phyloP scores from a whole-genome alignment of 2,113 vertebrate species.

The Cygnus atratus region DNA sequence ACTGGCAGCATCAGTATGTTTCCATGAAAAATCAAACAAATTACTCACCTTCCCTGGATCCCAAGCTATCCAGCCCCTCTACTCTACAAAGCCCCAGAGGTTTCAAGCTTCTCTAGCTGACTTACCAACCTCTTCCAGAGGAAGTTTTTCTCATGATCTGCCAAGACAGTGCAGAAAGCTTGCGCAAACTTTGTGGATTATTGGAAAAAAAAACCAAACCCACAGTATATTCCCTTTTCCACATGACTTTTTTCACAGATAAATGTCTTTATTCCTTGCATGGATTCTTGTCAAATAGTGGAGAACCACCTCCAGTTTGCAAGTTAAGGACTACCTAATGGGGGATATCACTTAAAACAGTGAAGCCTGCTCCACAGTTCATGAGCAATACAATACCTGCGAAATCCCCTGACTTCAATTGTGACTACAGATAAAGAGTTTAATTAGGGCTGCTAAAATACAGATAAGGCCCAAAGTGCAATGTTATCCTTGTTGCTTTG shows the following conservation, averaged over 20 bases:
- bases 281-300: background rate
- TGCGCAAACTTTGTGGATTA: background rate
- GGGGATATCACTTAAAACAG: background rate
- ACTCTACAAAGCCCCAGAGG: background rate
- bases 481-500: background rate
- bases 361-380: background rate
- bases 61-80: background rate
- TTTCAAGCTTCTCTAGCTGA: conserved; percentile 13
- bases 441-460: conserved; percentile 40
- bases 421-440: background rate
- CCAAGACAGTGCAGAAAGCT: background rate
- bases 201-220: background rate
- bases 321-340: conserved; percentile 1
- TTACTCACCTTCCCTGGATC: background rate
- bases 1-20: background rate
- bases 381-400: background rate
- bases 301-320: background rate
- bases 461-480: background rate
- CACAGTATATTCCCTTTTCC: background rate
- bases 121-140: background rate
- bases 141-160: conserved; percentile 18
- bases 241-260: background rate
- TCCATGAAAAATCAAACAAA: background rate
- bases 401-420: conserved; percentile 7
- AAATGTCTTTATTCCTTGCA: background rate